Conservation (phyloP, 1,140 invertebrate genomes). For the Aphis gossypii region DNA sequence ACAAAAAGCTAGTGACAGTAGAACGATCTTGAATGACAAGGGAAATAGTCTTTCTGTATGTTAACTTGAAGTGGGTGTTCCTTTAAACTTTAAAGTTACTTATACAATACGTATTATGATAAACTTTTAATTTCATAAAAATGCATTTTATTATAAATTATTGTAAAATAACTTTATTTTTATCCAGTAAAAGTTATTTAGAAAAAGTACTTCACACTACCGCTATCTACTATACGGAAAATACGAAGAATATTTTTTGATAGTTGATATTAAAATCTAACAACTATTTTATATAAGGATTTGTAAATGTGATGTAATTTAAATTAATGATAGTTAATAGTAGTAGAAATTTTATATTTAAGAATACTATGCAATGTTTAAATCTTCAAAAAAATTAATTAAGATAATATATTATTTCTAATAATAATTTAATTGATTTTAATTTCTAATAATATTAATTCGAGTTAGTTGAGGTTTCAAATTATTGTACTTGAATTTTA, state of each 20-base stretch:
- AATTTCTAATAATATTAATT: too few relatives aligned
- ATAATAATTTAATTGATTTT: too few relatives aligned
- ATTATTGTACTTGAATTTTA: too few relatives aligned
- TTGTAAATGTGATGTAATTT: not conserved
- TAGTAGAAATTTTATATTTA: not conserved
- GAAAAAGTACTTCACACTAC: not conserved
- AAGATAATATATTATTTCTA: not conserved
- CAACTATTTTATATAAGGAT: not conserved
- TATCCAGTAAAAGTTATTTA: not conserved
- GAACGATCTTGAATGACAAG: slow-evolving; percentile 7
- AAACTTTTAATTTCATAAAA: slow-evolving; percentile 30
- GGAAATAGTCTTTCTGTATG: not conserved
- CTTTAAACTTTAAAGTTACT: not conserved
- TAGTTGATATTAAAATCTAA: not conserved
- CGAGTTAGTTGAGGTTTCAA: too few relatives aligned
- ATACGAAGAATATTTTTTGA: not conserved
- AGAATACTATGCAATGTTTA: not conserved
- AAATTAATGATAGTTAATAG: not conserved
- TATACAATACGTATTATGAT: not conserved
- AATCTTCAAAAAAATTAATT: not conserved
- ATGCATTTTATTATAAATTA: not conserved
- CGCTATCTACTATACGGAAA: not conserved
- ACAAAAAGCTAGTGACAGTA: not conserved
- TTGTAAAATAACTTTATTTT: not conserved
- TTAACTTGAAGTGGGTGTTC: not conserved